Conservation (phyloP, 2,113 vertebrate species). For the Gracilinanus agilis region DNA sequence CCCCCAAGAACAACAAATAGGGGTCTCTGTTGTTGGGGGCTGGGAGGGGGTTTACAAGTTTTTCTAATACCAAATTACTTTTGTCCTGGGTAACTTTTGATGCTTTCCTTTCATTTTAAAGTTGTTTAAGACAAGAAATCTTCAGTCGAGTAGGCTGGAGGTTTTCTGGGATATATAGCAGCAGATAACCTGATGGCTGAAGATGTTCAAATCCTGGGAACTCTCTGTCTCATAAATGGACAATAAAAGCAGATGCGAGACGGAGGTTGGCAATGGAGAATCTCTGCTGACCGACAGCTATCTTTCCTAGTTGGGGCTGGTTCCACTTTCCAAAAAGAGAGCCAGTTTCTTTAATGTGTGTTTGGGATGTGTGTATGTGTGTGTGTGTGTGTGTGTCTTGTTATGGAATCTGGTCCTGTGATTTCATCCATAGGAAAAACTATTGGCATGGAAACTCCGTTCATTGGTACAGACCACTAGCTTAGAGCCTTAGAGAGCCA, state of each 20-base stretch:
- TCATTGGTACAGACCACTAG: background rate
- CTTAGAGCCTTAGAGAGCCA: background rate
- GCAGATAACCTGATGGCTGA: background rate
- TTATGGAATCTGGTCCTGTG: background rate
- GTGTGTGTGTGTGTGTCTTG: background rate
- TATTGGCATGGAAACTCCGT: background rate
- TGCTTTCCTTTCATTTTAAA: background rate
- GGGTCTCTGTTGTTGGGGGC: background rate
- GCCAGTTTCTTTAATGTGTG: background rate
- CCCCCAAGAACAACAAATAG: background rate
- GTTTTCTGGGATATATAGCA: background rate
- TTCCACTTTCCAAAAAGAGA: background rate
- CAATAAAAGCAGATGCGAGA: background rate
- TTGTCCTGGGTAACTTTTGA: background rate
- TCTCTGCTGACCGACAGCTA: background rate
- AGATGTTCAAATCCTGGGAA: background rate
- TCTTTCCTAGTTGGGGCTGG: background rate
- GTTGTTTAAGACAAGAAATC: background rate
- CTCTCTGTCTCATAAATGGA: background rate
- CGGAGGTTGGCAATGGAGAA: background rate
- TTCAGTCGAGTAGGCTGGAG: background rate
- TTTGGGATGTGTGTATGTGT: background rate
- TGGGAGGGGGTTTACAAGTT: background rate
- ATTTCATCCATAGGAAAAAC: background rate
- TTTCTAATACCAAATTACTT: fast-evolving